Base-by-base conservation (phyloP, 1,140 invertebrate genomes). In the Glossosoma conforme region DNA sequence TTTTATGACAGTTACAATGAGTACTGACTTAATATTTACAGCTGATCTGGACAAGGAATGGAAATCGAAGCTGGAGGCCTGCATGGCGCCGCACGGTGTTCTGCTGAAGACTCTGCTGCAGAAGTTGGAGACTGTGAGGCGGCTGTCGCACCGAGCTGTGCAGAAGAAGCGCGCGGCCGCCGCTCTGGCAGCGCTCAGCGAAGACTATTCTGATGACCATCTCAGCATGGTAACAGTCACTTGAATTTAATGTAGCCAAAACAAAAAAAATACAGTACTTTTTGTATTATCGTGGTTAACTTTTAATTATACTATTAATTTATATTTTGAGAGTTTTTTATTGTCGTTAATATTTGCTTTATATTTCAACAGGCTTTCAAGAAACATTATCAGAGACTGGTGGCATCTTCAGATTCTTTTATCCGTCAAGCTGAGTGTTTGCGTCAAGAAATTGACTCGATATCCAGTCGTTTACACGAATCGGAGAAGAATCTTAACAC, bases 11-110 rank as follows among this genome's bases (percentile, higher is more conserved):
- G 25, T 28, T 6, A 28, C 25, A 28, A 8, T 28, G 6, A 6
- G 25, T 28, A n/a, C 6, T 28, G 25, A 8, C 6, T 6, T 8
- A 36, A 8, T 30, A 18, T 38, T 46, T 53, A n/a, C 44, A 49
- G 46, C 37, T 21, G 45, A 55, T 40, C 11, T 47, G 8, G 21
- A 22, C 2, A 37, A 37, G 19, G 48, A 56, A 48, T 56, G 54
- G 54, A 30, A 25, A 19, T 9, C 2, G 14, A 43, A 43, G 9
- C 17, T 52, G 33, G 51, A 49, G n/a, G 20, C 49, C 10, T 14
- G 32, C 30, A 33, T 20, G 5, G 33, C 38, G n/a, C 37, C 21
- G 3, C 35, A 58, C 30, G 50, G 24, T 20, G 5, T 13, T 10
- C 4, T 41, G 3, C 14, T 54, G 20, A 14, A 22, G 11, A 14